Base-by-base conservation (phyloP, 2,113 vertebrate genomes). In the Apus apus region DNA sequence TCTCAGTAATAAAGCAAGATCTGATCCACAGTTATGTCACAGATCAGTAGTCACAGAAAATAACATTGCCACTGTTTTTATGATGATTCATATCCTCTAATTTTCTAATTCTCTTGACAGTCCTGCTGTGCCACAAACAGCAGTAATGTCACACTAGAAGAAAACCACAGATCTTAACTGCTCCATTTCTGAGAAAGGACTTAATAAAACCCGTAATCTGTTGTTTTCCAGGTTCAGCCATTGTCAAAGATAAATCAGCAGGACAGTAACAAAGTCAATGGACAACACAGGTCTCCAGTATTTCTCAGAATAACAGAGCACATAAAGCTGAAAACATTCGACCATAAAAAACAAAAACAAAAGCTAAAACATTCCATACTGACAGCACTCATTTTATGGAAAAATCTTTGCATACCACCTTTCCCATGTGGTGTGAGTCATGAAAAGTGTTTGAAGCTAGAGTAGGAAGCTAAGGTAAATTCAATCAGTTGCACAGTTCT, bases 51-150 rank as follows among this genome's bases (percentile, higher is more conserved):
- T 27, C 43, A 60, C 27, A 34, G 91, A 92, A 96, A 97, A 96
- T 60, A 90, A 72, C 18, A 65, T 74, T 93, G 83, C 13, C 54
- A 73, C 45, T 58, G 58, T 27, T 91, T 92, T 58, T n/a, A 29
- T 23, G 61, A 87, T 94, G 86, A 93, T 77, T 95, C 89, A 94
- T 54, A 54, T 36, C 40, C 43, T 65, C 36, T 89, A 56, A 94
- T 91, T 94, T 90, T 94, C 54, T 11, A 87, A 92, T 84, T 84
- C 77, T 82, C 73, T 82, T 89, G 87, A 89, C 80, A 87, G 61
- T 65, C 53, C 45, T 89, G 32, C 87, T 89, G 81, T 84, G 81
- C 58, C 91, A 85, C 87, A 85, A 85, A 91, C 40, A 79, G 25
- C 70, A 68, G 85, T 95, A 85, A 82, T 79, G 62, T 68, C 89